These are phyloP conservation scores for Apocheima hispidaria DNA, from an alignment of 2,888 invertebrate genomes.

Conservation along the genomic window DNA sequence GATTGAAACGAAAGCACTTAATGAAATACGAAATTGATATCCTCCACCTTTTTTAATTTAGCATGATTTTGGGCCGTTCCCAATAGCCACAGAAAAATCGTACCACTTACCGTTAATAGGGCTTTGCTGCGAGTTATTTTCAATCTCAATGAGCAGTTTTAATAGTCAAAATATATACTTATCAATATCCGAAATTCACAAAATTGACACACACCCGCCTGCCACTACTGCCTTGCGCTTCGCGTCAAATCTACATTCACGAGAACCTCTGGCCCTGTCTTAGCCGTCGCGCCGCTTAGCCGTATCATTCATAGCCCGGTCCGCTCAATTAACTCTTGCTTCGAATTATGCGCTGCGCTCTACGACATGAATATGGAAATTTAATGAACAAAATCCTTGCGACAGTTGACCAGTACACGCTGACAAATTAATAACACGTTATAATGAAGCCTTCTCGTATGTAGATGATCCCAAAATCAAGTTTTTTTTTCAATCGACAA, in stretches of 20 bases:
- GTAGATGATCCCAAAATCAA: slow-evolving; percentile 1
- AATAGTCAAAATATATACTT: not conserved
- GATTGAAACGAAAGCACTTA: no score
- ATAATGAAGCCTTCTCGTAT: slow-evolving; percentile 22
- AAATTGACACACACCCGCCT: not conserved
- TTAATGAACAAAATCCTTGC: slow-evolving; percentile 38
- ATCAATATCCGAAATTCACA: not conserved
- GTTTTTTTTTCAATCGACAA: no score
- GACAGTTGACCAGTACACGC: slow-evolving; percentile 29
- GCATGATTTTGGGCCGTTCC: no score
- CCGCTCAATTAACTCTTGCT: slow-evolving; percentile 73
- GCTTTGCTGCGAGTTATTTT: no score
- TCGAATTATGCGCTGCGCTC: slow-evolving; percentile 55
- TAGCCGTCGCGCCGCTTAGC: slow-evolving; percentile 69
- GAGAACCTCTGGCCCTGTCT: slow-evolving; percentile 47
- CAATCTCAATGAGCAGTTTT: no score
- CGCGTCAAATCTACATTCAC: slow-evolving; percentile 35
- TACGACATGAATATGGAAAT: slow-evolving; percentile 41
- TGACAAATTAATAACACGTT: slow-evolving; percentile 31
- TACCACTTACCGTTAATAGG: no score
- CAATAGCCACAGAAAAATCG: no score
- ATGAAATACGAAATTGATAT: no score
- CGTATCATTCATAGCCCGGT: slow-evolving; percentile 69
- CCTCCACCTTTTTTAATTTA: no score
- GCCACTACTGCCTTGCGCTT: slow-evolving; percentile 38